Evolutionary conservation across 1,140 invertebrate genomes (phyloP).

Genomic region (Bombus superbus): DNA sequence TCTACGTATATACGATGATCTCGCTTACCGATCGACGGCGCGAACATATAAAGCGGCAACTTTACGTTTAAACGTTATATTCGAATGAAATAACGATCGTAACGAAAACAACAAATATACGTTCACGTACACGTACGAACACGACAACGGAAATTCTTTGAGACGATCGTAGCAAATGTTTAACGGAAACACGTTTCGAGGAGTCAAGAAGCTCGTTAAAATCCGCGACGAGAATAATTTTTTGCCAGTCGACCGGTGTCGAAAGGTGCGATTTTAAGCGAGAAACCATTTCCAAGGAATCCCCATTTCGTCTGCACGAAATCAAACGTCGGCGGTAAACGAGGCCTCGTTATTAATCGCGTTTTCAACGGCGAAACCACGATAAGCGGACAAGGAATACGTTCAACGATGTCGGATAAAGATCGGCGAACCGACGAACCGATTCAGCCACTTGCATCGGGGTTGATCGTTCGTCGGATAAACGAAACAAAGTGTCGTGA

Average conservation of each 20-base stretch:
- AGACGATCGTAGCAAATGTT: too few species aligned
- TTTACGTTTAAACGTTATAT: too few species aligned
- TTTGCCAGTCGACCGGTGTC: neutral
- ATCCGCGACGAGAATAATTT: neutral
- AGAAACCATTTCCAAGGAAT: neutral
- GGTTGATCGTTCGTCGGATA: constrained; percentile 41
- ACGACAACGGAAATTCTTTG: too few species aligned
- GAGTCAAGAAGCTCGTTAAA: too few species aligned
- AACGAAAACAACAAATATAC: too few species aligned
- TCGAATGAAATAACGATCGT: too few species aligned
- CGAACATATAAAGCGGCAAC: too few species aligned
- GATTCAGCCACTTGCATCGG: neutral
- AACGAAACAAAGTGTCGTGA: constrained; percentile 56
- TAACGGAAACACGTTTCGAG: too few species aligned
- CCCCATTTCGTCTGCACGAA: neutral
- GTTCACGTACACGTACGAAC: too few species aligned
- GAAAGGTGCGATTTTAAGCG: neutral
- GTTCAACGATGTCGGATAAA: constrained; percentile 29
- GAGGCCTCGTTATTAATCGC: constrained; percentile 27
- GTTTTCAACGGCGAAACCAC: neutral
- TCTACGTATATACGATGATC: too few species aligned
- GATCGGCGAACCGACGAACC: constrained; percentile 5
- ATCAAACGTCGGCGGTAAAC: neutral
- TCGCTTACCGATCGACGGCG: too few species aligned
- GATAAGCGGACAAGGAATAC: neutral